A percentile compares a stretch with the other conserved stretches of the same genome.
Evolutionary conservation across 2,113 vertebrate species (phyloP).

Genomic region (Cyrtonyx montezumae): DNA sequence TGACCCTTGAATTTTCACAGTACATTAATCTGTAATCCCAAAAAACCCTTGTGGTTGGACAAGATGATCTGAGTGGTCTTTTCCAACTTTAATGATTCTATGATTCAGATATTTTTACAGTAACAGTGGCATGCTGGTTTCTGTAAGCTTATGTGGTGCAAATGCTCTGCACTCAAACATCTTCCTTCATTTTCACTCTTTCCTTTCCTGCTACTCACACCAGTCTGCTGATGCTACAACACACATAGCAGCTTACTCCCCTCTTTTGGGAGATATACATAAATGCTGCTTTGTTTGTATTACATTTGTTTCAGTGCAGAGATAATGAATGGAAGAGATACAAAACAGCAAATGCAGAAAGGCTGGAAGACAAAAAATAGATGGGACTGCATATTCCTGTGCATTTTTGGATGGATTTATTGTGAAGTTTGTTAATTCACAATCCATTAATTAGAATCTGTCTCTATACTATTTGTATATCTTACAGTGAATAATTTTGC

Average conservation of each 20-base stretch:
- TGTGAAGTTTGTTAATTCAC: background rate
- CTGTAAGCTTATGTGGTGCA: background rate
- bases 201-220: background rate
- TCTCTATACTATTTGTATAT: background rate
- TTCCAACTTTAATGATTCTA: too few species aligned
- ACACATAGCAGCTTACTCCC: background rate
- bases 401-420: background rate
- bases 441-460: background rate
- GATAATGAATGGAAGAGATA: background rate
- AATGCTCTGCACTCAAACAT: background rate
- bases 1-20: background rate
- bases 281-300: background rate
- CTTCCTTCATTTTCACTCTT: background rate
- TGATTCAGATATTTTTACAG: background rate
- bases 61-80: too few species aligned
- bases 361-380: background rate
- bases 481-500: background rate
- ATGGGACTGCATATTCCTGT: background rate
- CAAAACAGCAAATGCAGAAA: background rate
- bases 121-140: background rate
- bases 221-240: background rate
- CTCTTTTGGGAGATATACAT: background rate
- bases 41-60: background rate
- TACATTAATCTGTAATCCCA: background rate
- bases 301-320: background rate